Evolutionary conservation across 2,113 vertebrate species (phyloP).

Genomic region (Datnioides undecimradiatus): DNA sequence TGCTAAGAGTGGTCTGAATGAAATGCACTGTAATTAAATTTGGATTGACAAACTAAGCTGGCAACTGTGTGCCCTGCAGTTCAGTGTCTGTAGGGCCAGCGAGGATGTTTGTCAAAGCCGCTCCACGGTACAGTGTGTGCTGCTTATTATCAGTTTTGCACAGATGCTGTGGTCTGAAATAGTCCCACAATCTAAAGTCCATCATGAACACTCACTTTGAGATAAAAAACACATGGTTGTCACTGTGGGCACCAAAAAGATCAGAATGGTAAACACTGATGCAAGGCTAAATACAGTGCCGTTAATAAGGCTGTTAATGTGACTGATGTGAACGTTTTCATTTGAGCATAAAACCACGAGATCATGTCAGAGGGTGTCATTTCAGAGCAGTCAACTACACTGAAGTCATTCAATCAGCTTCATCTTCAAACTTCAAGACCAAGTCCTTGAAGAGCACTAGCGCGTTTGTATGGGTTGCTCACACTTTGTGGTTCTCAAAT

Average conservation of each 20-base stretch:
- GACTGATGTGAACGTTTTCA: conserved; percentile 37
- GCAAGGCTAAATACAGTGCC: conserved; percentile 15
- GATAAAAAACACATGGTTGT: conserved; percentile 9
- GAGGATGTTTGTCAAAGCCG: conserved; percentile 12
- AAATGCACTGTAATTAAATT: not conserved
- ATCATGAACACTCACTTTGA: conserved; percentile 19
- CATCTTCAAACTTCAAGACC: not conserved
- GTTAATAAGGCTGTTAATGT: conserved; percentile 1
- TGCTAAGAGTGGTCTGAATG: not conserved
- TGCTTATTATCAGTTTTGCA: not conserved
- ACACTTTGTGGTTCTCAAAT: not conserved
- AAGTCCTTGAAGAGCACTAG: not conserved
- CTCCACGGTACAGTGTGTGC: not conserved
- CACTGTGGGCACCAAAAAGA: not conserved
- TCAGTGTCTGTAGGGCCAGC: not conserved
- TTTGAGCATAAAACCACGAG: not conserved
- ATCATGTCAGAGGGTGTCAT: not conserved
- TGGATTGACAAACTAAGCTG: not conserved
- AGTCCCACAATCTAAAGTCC: not conserved
- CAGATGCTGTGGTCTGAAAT: conserved; percentile 5
- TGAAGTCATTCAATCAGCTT: not conserved
- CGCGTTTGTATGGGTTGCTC: not conserved
- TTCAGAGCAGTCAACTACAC: not conserved
- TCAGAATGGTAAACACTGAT: conserved; percentile 5
- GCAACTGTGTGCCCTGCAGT: conserved; percentile 10